Evolutionary conservation across 2,113 vertebrate genomes (phyloP).

Genomic region (Serilophus lunatus): DNA sequence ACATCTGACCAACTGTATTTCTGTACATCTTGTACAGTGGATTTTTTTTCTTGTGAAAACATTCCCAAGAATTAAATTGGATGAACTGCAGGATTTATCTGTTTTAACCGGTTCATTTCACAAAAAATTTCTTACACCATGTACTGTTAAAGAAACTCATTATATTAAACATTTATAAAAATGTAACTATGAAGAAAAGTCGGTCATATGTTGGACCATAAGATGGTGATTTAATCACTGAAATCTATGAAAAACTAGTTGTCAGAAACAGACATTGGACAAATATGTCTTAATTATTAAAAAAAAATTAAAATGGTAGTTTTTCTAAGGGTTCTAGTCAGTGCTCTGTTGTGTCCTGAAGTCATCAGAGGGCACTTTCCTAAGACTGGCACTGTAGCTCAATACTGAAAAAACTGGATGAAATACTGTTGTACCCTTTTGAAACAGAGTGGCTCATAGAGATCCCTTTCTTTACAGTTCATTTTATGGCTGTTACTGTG

Average conservation of each 20-base stretch:
- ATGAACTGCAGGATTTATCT: background rate
- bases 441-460: background rate
- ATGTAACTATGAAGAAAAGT: background rate
- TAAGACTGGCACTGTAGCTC: background rate
- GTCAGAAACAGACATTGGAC: background rate
- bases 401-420: background rate
- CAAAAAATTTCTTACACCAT: background rate
- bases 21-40: background rate
- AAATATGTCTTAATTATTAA: background rate
- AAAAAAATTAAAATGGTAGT: background rate
- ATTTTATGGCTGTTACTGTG: background rate
- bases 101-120: background rate
- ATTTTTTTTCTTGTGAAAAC: background rate
- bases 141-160: background rate
- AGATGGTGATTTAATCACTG: background rate
- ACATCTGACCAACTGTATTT: background rate
- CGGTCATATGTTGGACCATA: background rate
- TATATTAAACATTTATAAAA: background rate
- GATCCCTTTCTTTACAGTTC: background rate
- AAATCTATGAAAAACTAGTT: background rate
- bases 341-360: rapidly evolving
- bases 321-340: background rate
- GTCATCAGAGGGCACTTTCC: background rate
- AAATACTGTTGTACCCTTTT: background rate
- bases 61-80: background rate